A percentile compares a stretch with the other conserved stretches of the same genome.
Conservation (phyloP, 2,113 vertebrate species). For the Opisthocomus hoazin region DNA sequence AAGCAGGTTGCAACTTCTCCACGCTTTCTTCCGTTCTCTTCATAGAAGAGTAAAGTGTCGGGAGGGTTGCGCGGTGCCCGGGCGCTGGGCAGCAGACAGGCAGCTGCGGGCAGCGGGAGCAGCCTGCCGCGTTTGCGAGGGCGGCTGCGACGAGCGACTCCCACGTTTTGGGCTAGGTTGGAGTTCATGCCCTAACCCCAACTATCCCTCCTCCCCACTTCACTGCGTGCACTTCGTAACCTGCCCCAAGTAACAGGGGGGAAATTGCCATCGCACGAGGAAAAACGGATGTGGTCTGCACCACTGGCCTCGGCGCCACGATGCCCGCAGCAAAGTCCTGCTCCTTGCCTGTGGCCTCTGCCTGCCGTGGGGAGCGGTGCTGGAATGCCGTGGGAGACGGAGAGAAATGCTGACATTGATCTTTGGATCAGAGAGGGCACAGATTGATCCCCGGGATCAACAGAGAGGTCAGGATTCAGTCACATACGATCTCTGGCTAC, state of each 20-base stretch:
- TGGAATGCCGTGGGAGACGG: neutral
- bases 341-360: neutral
- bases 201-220: neutral
- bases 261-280: neutral
- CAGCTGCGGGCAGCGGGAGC: neutral
- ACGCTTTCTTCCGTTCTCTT: neutral
- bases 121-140: neutral
- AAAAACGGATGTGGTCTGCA: rapidly evolving
- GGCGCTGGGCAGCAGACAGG: neutral
- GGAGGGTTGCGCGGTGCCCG: neutral
- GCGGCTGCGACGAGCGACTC: neutral
- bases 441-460: constrained; percentile 4
- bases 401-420: neutral
- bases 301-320: rapidly evolving
- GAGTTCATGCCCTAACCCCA: neutral
- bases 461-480: constrained; percentile 1
- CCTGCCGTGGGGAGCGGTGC: neutral
- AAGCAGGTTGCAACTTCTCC: neutral
- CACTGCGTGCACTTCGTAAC: neutral
- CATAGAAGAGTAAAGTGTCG: neutral
- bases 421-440: neutral
- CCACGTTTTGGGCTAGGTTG: rapidly evolving
- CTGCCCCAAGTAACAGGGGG: neutral
- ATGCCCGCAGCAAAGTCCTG: neutral
- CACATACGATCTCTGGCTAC: neutral